Evolutionary conservation across 1,140 invertebrate species (phyloP).

Genomic region (Drosophila mauritiana): DNA sequence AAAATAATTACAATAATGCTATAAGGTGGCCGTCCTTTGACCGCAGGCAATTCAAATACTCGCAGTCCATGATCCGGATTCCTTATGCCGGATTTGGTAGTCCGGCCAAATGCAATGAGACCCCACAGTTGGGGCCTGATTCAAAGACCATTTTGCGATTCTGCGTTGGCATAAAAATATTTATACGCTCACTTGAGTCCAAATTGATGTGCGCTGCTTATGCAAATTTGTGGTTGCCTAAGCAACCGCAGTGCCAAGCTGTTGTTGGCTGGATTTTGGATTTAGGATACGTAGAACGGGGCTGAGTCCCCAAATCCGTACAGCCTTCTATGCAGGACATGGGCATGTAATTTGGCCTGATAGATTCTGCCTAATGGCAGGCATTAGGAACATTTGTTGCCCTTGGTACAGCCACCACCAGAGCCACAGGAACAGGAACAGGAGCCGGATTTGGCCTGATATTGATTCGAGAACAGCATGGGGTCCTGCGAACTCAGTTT

Average conservation of each 20-base stretch:
- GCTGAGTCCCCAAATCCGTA: background rate
- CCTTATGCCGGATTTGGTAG: background rate
- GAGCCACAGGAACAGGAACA: conserved; percentile 7
- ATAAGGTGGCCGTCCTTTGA: conserved; percentile 35
- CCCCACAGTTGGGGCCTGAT: conserved; percentile 11
- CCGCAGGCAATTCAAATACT: conserved; percentile 35
- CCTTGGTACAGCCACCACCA: conserved; percentile 8
- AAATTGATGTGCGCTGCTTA: conserved; percentile 78
- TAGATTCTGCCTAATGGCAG: conserved; percentile 75
- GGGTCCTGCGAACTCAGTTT: conserved; percentile 32
- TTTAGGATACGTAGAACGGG: background rate
- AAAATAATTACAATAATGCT: conserved; percentile 52
- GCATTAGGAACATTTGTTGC: conserved; percentile 78
- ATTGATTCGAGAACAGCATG: conserved; percentile 49
- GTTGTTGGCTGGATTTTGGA: conserved; percentile 36
- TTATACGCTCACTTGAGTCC: conserved; percentile 70
- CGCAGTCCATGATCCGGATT: background rate
- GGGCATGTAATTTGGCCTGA: conserved; percentile 68
- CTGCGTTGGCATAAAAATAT: conserved; percentile 76
- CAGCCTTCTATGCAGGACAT: conserved; percentile 22
- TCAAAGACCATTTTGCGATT: conserved; percentile 54
- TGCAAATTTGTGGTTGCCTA: conserved; percentile 75
- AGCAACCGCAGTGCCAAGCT: conserved; percentile 64
- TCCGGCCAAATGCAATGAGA: conserved; percentile 25
- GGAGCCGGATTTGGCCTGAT: conserved; percentile 11